Evolutionary conservation across 2,113 vertebrate species (phyloP), one percentile per base, ranked within the genome.

Genomic region (Actenoides lindsayi): DNA sequence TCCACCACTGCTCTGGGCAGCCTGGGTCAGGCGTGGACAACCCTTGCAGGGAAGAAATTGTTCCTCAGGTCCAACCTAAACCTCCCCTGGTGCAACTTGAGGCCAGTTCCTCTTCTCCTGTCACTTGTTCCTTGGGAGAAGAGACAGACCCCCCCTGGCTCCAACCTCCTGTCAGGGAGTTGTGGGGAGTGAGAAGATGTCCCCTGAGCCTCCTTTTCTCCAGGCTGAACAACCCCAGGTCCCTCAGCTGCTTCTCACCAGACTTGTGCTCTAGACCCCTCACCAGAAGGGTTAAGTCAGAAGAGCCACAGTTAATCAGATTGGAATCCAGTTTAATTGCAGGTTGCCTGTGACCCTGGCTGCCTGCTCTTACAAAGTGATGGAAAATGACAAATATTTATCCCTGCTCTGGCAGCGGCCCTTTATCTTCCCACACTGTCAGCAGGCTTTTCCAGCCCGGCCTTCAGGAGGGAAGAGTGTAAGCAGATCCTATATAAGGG

Each of bases 301-400:
- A 62, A 67, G 28, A 56, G 51, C 4, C 6, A 3, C 62, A 5
- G 56, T 91, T 95, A 75, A 94, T 93, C 83, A 62, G 92, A n/a
- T 21, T 27, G 78, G 90, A 88, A 94, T 94, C 77, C 3, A 0
- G n/a, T 60, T 69, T 90, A 69, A 94, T 76, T 92, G 92, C 89
- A 84, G 46, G 31, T 35, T 91, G 64, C 83, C 74, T 35, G 50
- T 3, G 56, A 84, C 54, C 67, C 94, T 70, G 74, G 41, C 28
- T 48, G 67, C 77, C 67, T 76, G 82, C 67, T 91, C 92, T 91
- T 53, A 67, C 91, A 54, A 86, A 91, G 75, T 39, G 92, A 64
- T 86, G 89, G 90, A 74, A 97, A 95, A 94, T 44, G 75, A 90
- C 83, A 97, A 94, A 96, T 96, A 97, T 96, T 95, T 88, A 93